Evolutionary conservation across 37 sponge, comb jelly and placozoan genomes (phyloP).

Genomic region (Ianthella basta): DNA sequence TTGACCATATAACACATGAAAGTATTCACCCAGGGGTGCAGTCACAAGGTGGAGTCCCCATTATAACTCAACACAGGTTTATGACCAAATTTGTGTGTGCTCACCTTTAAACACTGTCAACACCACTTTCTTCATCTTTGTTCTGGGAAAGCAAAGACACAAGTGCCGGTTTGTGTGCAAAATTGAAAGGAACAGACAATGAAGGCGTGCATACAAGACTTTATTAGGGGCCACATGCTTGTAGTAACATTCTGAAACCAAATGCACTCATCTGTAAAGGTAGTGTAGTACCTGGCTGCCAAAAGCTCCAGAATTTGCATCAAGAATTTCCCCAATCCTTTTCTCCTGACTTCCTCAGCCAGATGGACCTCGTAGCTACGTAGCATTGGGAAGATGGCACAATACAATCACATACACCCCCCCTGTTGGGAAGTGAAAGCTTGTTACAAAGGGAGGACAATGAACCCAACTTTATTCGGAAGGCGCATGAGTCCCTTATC

Average conservation of each 20-base stretch:
- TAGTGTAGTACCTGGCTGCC: slow-evolving; percentile 53
- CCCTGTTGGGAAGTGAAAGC: too few relatives aligned
- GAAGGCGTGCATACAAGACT: background rate
- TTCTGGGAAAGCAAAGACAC: slow-evolving; percentile 22
- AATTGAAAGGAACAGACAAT: background rate
- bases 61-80: background rate
- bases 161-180: background rate
- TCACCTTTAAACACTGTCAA: slow-evolving; percentile 84
- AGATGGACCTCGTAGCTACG: slow-evolving; percentile 83
- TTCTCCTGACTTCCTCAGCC: slow-evolving; percentile 49
- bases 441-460: too few relatives aligned
- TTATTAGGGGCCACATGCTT: background rate
- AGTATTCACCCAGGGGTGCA: too few relatives aligned
- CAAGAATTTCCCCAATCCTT: slow-evolving; percentile 80
- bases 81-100: too few relatives aligned
- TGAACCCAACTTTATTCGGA: too few relatives aligned
- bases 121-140: slow-evolving; percentile 78
- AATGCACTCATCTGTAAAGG: background rate
- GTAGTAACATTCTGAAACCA: background rate
- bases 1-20: too few relatives aligned
- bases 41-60: too few relatives aligned
- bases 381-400: background rate
- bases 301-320: slow-evolving; percentile 80
- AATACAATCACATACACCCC: background rate
- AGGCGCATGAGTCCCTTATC: too few relatives aligned